Percentiles rank a stretch among this genome's conserved stretches.
These are phyloP conservation scores for Oncopeltus fasciatus DNA, from an alignment of 1,140 invertebrate genomes.

Conservation along the genomic window DNA sequence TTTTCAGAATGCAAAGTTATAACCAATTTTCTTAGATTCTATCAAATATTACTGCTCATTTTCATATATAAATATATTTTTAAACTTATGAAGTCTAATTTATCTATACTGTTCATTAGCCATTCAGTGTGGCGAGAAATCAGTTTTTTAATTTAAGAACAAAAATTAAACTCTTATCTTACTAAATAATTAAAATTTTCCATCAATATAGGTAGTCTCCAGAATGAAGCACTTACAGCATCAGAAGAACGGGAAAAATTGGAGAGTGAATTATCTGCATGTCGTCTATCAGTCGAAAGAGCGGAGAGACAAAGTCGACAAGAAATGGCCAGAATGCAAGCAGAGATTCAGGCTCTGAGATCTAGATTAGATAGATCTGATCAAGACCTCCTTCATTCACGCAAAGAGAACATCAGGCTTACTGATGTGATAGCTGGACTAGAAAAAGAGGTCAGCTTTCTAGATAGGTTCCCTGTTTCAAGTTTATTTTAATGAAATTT, in stretches of 20 bases:
- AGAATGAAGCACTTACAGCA: conserved; percentile 55
- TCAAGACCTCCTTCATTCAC: conserved; percentile 56
- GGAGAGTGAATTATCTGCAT: conserved; percentile 57
- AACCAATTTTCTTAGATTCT: too few species aligned
- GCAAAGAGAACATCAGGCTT: conserved; percentile 56
- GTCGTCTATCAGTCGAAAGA: conserved; percentile 43
- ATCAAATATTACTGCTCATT: too few species aligned
- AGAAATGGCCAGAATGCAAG: conserved; percentile 52
- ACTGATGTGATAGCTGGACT: conserved; percentile 56
- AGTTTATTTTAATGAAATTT: too few species aligned
- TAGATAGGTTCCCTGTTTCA: too few species aligned
- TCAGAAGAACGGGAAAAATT: conserved; percentile 56
- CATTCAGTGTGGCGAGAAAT: too few species aligned
- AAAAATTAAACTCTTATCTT: too few species aligned
- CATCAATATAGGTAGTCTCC: conserved; percentile 49
- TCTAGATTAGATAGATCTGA: conserved; percentile 61
- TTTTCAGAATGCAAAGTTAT: too few species aligned
- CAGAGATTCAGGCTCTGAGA: conserved; percentile 59
- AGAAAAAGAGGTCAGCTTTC: conserved; percentile 55
- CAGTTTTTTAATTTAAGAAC: too few species aligned
- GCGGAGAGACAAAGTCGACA: conserved; percentile 55
- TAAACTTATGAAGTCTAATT: too few species aligned
- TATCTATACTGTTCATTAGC: too few species aligned
- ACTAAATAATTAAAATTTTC: too few species aligned
- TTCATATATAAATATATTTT: too few species aligned